A percentile compares a stretch with the other conserved stretches of the same genome.
phyloP scores from a whole-genome alignment of 2,797 vertebrate species.

The Falco berigora region DNA sequence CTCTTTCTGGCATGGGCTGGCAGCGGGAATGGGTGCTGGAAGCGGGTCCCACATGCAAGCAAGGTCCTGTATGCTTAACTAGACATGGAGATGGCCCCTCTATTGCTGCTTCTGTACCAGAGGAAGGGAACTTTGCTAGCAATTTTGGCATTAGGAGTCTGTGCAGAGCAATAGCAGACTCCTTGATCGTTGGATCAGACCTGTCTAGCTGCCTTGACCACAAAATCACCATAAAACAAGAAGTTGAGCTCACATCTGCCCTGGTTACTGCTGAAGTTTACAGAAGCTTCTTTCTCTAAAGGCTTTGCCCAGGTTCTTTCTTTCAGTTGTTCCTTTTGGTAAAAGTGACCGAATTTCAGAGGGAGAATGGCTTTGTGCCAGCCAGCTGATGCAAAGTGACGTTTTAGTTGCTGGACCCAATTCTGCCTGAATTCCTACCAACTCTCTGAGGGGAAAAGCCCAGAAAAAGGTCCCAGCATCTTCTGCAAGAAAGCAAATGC shows the following conservation, averaged over 20 bases:
- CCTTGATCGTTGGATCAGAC: not conserved
- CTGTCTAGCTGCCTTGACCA: not conserved
- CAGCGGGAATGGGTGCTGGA: not conserved
- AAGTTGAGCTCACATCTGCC: not conserved
- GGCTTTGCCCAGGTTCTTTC: not conserved
- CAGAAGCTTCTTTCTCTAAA: not conserved
- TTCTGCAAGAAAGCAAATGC: not conserved
- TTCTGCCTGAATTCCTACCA: not conserved
- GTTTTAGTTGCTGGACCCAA: not conserved
- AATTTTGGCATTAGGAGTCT: not conserved
- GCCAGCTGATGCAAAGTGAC: not conserved
- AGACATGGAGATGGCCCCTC: not conserved
- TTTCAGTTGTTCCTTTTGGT: not conserved
- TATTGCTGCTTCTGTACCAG: not conserved
- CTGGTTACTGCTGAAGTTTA: not conserved
- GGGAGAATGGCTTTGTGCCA: not conserved
- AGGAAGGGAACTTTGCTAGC: not conserved
- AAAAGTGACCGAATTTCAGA: not conserved
- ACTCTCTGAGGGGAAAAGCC: not conserved
- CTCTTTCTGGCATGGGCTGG: not conserved
- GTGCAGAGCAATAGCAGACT: not conserved
- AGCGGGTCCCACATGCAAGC: not conserved
- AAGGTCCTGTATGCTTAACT: not conserved
- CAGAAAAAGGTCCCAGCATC: not conserved
- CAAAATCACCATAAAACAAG: not conserved